These are phyloP conservation scores for Zhuqinia jingwanae DNA, from an alignment of 2,888 invertebrate species.

Conservation along the genomic window DNA sequence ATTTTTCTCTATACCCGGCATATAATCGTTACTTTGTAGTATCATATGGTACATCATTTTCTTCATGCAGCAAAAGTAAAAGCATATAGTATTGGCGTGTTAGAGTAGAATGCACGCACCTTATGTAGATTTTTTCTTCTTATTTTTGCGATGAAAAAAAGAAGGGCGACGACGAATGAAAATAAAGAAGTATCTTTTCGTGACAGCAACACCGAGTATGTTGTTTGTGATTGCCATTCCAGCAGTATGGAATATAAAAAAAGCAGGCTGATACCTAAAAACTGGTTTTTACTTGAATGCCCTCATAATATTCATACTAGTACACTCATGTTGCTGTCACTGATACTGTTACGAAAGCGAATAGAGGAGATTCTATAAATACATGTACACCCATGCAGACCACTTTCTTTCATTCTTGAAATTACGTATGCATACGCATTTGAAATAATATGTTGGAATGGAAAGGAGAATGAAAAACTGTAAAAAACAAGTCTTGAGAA, in stretches of 20 bases:
- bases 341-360: not conserved
- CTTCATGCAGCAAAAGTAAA: not conserved
- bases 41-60: not conserved
- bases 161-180: not conserved
- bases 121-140: constrained; percentile 31
- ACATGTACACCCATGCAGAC: not conserved
- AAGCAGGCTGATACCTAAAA: constrained; percentile 19
- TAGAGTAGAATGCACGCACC: not conserved
- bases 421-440: constrained; percentile 34
- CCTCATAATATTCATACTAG: constrained; percentile 40
- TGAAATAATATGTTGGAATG: constrained; percentile 41
- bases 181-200: not conserved
- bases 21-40: constrained; percentile 46
- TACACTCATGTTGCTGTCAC: not conserved
- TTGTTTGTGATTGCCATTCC: not conserved
- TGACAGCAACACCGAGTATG: not conserved
- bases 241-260: not conserved
- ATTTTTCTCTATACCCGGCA: constrained; percentile 5
- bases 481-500: constrained; percentile 35
- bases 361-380: not conserved
- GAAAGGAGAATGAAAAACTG: constrained; percentile 56
- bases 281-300: constrained; percentile 64
- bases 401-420: not conserved
- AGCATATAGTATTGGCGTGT: too few relatives aligned
- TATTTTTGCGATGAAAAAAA: not conserved